Percentiles rank a stretch among this genome's conserved stretches.
Evolutionary conservation across 2,797 vertebrate species (phyloP).

Genomic region (Nannoperca australis): DNA sequence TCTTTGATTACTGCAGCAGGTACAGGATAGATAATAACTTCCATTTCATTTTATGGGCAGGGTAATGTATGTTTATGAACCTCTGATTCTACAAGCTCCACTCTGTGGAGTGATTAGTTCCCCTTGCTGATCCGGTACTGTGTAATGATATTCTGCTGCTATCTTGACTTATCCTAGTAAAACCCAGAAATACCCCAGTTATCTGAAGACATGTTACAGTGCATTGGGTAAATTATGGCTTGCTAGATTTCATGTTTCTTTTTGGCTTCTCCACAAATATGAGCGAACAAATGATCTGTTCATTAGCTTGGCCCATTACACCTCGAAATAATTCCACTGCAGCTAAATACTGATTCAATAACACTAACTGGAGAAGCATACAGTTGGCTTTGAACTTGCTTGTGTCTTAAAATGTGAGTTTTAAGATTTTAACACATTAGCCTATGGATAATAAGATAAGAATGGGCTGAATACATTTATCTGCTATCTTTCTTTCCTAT

Average conservation of each 20-base stretch:
- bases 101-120: slow-evolving; percentile 57
- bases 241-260: slow-evolving; percentile 12
- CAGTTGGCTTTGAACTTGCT: neutral
- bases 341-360: slow-evolving; percentile 4
- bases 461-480: slow-evolving; percentile 36
- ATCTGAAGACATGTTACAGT: slow-evolving; percentile 33
- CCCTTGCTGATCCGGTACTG: slow-evolving; percentile 34
- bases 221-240: slow-evolving; percentile 38
- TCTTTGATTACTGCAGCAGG: slow-evolving; percentile 36
- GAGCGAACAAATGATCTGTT: slow-evolving; percentile 8
- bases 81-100: slow-evolving; percentile 20
- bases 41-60: slow-evolving; percentile 25
- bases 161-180: slow-evolving; percentile 52
- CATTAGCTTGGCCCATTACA: slow-evolving; percentile 22
- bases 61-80: slow-evolving; percentile 8
- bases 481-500: neutral
- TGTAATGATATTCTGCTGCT: slow-evolving; percentile 49
- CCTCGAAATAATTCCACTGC: slow-evolving; percentile 4
- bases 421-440: slow-evolving; percentile 10
- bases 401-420: neutral
- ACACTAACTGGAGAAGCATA: neutral
- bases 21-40: slow-evolving; percentile 29
- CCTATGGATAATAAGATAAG: slow-evolving; percentile 10
- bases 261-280: slow-evolving; percentile 22
- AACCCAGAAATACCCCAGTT: slow-evolving; percentile 29